Evolutionary conservation across 2,113 vertebrate genomes (phyloP), one percentile per base, ranked within the genome.

Genomic region (Synchiropus splendidus): DNA sequence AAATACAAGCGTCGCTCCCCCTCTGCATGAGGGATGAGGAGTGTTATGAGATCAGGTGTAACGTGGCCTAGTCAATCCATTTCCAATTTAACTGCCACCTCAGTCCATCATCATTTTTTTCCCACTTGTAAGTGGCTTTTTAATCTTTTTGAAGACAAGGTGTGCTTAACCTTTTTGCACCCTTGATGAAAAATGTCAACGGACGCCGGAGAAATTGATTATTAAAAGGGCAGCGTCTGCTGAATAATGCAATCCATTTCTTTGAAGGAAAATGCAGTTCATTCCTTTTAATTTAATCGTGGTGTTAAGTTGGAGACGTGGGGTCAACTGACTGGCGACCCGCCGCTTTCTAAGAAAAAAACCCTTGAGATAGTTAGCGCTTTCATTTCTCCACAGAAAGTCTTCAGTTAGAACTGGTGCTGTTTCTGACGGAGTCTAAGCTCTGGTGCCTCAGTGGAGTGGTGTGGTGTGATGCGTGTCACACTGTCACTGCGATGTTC

Each of bases 51-150:
- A 62, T 42, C 64, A 78, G 69, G 67, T 77, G 72, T 68, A 70
- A 46, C 38, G 18, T 15, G 2, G 67, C 68, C 72, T 68, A 75
- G 62, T 68, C 67, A 69, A 77, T 83, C 74, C 59, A 73, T 78
- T 75, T 78, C 57, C 63, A 79, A 67, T 82, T 61, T 75, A 42
- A 45, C 49, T 9, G 12, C 49, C 59, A 62, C 42, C 52, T 58
- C 42, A 32, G 54, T 67, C 21, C 63, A 61, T 67, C 54, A 39
- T 61, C 64, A 64, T 64, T 70, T 67, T 30, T 67, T 67, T 64
- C 70, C 32, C 51, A 60, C 59, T 50, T 54, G 17, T 55, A 44
- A 48, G 44, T 64, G 58, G 42, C 50, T 66, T 77, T 70, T 68
- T 66, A 65, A 58, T 67, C 48, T 67, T 68, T 68, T 56, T 51